Conservation (phyloP, 2,888 invertebrate species). For the Platypus cylindrus region DNA sequence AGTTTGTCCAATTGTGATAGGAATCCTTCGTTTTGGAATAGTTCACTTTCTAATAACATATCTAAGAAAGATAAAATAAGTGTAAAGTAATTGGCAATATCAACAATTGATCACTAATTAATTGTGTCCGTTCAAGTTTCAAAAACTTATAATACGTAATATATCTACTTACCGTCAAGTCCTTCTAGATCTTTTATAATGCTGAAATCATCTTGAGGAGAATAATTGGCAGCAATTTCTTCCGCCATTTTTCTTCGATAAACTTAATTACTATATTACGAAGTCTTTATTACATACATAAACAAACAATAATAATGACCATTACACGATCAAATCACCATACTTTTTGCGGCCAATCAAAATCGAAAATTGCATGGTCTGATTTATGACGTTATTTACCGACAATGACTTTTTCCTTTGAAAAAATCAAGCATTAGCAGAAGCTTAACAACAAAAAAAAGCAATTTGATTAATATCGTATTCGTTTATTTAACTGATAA, state of each 20-base stretch:
- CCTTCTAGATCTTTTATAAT: constrained; percentile 50
- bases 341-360: constrained; percentile 45
- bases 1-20: constrained; percentile 38
- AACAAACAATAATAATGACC: too few species aligned
- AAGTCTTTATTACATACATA: too few species aligned
- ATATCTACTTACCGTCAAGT: constrained; percentile 47
- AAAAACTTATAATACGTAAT: not conserved
- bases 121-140: not conserved
- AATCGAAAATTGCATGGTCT: constrained; percentile 39
- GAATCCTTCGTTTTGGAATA: constrained; percentile 41
- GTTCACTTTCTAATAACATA: constrained; percentile 46
- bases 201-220: constrained; percentile 42
- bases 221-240: constrained; percentile 33
- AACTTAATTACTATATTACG: too few species aligned
- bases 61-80: constrained; percentile 3
- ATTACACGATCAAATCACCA: constrained; percentile 14
- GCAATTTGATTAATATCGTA: too few species aligned
- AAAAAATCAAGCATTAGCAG: too few species aligned
- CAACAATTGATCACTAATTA: not conserved
- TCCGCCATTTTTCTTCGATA: too few species aligned
- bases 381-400: constrained; percentile 47
- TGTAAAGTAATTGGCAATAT: not conserved
- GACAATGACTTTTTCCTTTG: too few species aligned
- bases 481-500: too few species aligned
- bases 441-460: too few species aligned